These are phyloP conservation scores for Pachyuromys duprasi DNA, from an alignment of 2,797 vertebrate species.

Conservation along the genomic window DNA sequence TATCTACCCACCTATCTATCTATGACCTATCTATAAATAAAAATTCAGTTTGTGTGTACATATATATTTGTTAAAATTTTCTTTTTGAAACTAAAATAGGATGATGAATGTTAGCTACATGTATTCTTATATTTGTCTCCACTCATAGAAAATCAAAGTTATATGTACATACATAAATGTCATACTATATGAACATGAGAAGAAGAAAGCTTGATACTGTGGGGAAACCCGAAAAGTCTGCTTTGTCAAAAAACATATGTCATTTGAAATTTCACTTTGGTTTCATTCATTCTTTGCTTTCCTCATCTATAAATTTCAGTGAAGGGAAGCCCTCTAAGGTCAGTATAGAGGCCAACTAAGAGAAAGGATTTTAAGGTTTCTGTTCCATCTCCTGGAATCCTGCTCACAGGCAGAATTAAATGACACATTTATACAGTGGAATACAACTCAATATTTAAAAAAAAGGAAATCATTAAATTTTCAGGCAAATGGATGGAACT, in stretches of 20 bases:
- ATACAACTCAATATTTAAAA: no score
- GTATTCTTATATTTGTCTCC: neutral
- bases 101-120: neutral
- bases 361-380: neutral
- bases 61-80: neutral
- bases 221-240: neutral
- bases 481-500: no score
- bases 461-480: no score
- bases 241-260: neutral
- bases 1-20: no score
- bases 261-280: neutral
- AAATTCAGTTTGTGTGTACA: neutral
- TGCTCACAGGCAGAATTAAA: neutral
- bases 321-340: neutral
- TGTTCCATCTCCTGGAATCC: neutral
- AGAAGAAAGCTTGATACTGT: neutral
- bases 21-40: neutral
- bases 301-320: neutral
- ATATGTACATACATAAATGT: neutral
- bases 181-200: neutral
- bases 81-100: neutral
- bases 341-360: neutral
- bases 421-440: no score
- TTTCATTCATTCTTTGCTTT: conserved; percentile 28
- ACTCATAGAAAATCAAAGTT: neutral